Percentiles rank a stretch among this genome's conserved stretches.
Conservation (phyloP, 2,888 invertebrate species). For the Tetramorium bicarinatum region DNA sequence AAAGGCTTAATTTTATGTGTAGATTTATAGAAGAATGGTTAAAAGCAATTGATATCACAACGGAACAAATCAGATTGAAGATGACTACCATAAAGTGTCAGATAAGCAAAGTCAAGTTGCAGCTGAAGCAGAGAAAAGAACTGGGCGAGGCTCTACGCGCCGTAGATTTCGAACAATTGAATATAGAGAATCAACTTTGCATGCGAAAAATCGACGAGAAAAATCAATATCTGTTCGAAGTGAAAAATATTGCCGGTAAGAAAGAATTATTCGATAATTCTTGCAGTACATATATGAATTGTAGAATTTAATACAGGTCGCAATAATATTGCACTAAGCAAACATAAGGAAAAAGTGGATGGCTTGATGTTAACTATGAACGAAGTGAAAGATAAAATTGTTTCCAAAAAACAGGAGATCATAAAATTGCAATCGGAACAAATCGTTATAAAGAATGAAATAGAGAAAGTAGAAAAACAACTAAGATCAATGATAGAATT, state of each 20-base stretch:
- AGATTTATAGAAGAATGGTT: constrained; percentile 89
- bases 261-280: not conserved
- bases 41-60: constrained; percentile 87
- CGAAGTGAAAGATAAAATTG: constrained; percentile 86
- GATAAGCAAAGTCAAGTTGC: constrained; percentile 87
- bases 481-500: constrained; percentile 71
- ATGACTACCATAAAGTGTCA: constrained; percentile 88
- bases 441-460: constrained; percentile 85
- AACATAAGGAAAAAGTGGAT: constrained; percentile 88
- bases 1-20: constrained; percentile 78
- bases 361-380: constrained; percentile 87
- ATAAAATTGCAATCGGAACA: constrained; percentile 86
- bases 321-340: constrained; percentile 88
- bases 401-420: constrained; percentile 85
- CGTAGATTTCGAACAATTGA: constrained; percentile 89
- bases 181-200: constrained; percentile 89
- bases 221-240: constrained; percentile 87
- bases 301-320: constrained; percentile 69
- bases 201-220: constrained; percentile 88
- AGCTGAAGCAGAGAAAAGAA: constrained; percentile 88
- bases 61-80: constrained; percentile 88
- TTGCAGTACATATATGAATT: not conserved
- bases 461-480: constrained; percentile 84
- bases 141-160: constrained; percentile 88
- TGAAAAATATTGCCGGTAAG: constrained; percentile 88